Percentiles rank a stretch among this genome's conserved stretches.
These are phyloP conservation scores for Oreortyx pictus DNA, from an alignment of 2,797 vertebrate species.

Conservation along the genomic window DNA sequence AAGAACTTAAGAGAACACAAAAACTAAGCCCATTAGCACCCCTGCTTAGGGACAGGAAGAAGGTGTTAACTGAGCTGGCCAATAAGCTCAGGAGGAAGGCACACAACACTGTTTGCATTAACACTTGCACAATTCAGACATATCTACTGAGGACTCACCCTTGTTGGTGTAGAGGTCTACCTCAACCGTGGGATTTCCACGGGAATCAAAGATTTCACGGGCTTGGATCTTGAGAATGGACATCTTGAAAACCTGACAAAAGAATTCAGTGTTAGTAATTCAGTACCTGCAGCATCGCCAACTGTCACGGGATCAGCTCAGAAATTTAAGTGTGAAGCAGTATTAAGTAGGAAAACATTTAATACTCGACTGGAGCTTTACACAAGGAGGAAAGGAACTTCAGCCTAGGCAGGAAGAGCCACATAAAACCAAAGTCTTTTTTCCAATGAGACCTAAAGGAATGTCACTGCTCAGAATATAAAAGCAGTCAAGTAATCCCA, in stretches of 20 bases:
- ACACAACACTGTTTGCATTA: not conserved
- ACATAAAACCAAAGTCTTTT: not conserved
- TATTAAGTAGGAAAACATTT: not conserved
- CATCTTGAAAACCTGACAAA: constrained; percentile 83
- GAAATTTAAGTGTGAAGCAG: not conserved
- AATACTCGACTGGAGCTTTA: accelerated
- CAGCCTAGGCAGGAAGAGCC: not conserved
- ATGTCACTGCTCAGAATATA: accelerated
- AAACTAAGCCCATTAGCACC: not conserved
- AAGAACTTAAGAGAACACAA: not conserved
- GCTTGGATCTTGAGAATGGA: constrained; percentile 91
- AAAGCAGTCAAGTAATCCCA: not conserved
- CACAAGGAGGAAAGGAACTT: not conserved
- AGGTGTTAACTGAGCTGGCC: accelerated
- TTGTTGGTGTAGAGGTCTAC: constrained; percentile 94
- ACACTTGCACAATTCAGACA: not conserved
- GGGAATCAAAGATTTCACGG: constrained; percentile 98
- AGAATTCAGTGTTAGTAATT: not conserved
- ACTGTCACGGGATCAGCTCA: not conserved
- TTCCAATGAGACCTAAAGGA: not conserved
- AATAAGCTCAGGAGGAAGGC: not conserved
- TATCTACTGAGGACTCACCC: constrained; percentile 81
- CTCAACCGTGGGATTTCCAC: constrained; percentile 98
- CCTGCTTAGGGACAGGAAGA: not conserved
- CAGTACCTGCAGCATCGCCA: not conserved